phyloP scores from a whole-genome alignment of 1,140 invertebrate species.

The Macrobrachium rosenbergii region DNA sequence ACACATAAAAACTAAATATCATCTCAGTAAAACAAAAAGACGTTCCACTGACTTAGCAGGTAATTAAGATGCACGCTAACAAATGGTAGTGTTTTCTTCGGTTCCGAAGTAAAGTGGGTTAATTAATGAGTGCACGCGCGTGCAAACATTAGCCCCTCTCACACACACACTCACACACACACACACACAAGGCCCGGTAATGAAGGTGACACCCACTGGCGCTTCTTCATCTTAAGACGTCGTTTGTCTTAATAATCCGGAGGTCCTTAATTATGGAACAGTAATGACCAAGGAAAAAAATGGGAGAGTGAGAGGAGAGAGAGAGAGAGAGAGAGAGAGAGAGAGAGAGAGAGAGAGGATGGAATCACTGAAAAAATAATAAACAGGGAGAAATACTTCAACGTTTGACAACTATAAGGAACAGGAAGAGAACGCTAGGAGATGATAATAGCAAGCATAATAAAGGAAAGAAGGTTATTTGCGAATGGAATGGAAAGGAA shows the following conservation, averaged over 20 bases:
- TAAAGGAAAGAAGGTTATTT: too few relatives aligned
- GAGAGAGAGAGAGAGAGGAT: not conserved
- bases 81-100: too few relatives aligned
- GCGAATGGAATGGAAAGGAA: too few relatives aligned
- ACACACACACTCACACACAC: slow-evolving; percentile 19
- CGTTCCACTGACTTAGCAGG: too few relatives aligned
- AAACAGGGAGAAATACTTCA: not conserved
- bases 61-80: too few relatives aligned
- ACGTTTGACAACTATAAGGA: too few relatives aligned
- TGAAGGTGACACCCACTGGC: too few relatives aligned
- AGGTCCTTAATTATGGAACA: slow-evolving; percentile 31
- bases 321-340: not conserved
- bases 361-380: not conserved
- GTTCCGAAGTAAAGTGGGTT: too few relatives aligned
- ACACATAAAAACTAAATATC: too few relatives aligned
- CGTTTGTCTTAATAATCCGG: slow-evolving; percentile 45
- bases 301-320: not conserved
- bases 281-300: not conserved
- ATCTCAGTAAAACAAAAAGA: too few relatives aligned
- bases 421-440: not conserved
- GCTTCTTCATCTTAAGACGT: slow-evolving; percentile 20
- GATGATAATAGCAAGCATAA: too few relatives aligned
- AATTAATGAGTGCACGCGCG: too few relatives aligned
- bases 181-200: not conserved
- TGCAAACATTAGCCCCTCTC: not conserved